Base-by-base conservation (phyloP, 1,140 invertebrate species). In the Pseudomyrmex concolor region DNA sequence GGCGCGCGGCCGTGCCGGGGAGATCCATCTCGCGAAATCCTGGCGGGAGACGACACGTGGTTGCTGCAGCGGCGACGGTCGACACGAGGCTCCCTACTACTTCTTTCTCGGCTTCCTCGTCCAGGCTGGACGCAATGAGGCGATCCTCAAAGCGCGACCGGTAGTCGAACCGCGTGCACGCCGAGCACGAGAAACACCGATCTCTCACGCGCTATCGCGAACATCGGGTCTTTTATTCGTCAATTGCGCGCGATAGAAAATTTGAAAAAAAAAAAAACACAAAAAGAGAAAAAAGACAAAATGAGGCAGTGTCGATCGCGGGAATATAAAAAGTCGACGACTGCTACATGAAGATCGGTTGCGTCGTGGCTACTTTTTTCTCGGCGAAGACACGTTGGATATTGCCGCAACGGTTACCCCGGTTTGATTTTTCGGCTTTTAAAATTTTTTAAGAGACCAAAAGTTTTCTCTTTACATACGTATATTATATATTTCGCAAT, bases 1-100 rank as follows among this genome's bases (percentile, higher is more conserved):
- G 74, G 63, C 51, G 63, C 64, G 63, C 25, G 25, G 76, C 66
- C 64, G 43, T 59, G 76, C 76, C 83, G 74, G 66, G 74, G 76
- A 86, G 25, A 25, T 73, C 76, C 48, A 51, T 64, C 76, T 76
- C 68, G 74, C 7, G 70, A 62, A 25, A 84, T 86, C 84, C 87
- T 89, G 88, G 88, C 88, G 87, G 88, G 88, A 89, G 88, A 89
- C 74, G 84, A 83, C 88, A 89, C 88, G 88, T 89, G 88, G 88
- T 89, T 89, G 72, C 59, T 76, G 72, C 70, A 68, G 74, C 73
- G 57, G 60, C 73, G 83, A 25, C 25, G 25, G 62, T 66, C 48
- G 80, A 84, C 86, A 88, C 86, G 84, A 76, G 60, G 25, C 84
- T 86, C 88, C 87, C 88, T 89, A 89, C 88, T 86, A 57, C 74